A percentile compares a stretch with the other conserved stretches of the same genome.
Evolutionary conservation across 2,888 invertebrate species (phyloP).

Genomic region (Oasisia sp.): DNA sequence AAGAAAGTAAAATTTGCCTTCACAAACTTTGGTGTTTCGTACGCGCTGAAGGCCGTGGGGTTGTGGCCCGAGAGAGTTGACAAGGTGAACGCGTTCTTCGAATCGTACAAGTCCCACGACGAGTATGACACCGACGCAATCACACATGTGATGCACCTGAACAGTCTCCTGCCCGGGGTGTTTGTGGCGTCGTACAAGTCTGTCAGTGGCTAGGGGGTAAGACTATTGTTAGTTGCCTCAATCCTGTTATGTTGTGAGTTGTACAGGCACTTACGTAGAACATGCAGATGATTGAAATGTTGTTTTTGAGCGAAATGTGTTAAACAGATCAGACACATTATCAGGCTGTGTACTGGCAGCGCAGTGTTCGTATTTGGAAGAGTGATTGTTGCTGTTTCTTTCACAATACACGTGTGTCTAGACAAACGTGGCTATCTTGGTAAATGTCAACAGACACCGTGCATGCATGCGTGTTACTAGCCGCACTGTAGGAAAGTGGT

Average conservation of each 20-base stretch:
- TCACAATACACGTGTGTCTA: too few relatives aligned
- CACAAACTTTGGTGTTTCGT: slow-evolving; percentile 36
- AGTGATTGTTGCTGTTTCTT: too few relatives aligned
- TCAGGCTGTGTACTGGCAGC: too few relatives aligned
- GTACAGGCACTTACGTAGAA: too few relatives aligned
- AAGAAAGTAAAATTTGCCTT: slow-evolving; percentile 34
- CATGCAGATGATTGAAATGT: too few relatives aligned
- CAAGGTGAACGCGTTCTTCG: slow-evolving; percentile 33
- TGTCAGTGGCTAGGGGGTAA: neutral
- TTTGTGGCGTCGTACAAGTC: neutral
- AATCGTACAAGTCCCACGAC: slow-evolving; percentile 33
- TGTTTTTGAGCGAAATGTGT: too few relatives aligned
- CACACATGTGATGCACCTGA: slow-evolving; percentile 34
- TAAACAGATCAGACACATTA: too few relatives aligned
- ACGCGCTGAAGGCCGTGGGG: slow-evolving; percentile 28
- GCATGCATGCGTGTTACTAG: too few relatives aligned
- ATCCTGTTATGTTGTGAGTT: neutral
- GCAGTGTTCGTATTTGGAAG: too few relatives aligned
- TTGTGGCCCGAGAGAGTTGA: slow-evolving; percentile 35
- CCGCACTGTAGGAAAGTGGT: too few relatives aligned
- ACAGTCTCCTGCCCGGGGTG: slow-evolving; percentile 34
- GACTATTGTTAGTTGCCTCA: neutral
- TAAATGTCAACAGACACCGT: too few relatives aligned
- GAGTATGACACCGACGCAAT: slow-evolving; percentile 33
- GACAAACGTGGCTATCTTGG: too few relatives aligned